Evolutionary conservation across 2,113 vertebrate species (phyloP), one percentile per base, ranked within the genome.

Genomic region (Periophthalmus modestus): DNA sequence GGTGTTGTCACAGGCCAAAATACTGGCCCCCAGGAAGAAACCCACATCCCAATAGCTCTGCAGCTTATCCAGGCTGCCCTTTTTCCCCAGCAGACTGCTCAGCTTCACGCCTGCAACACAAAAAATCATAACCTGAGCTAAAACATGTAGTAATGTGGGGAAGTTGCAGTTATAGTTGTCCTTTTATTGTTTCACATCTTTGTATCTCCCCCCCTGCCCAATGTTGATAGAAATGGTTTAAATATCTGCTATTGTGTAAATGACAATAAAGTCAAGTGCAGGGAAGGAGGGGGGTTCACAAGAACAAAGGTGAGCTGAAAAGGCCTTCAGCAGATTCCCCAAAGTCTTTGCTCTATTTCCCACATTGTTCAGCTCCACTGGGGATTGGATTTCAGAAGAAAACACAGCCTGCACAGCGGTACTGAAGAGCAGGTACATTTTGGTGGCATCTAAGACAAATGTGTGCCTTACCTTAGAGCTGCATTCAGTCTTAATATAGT

Each of bases 31-130:
- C 81, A 99, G 89, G 87, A 98, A 99, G 93, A 97, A 98, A 68
- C 98, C 98, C 62, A 99, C 98, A 87, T 99, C 98, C 98, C 97
- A 99, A 92, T 98, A 99, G 88, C 97, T 99, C 92, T 98, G 97
- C 65, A 99, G 94, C 81, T 98, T 98, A 89, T 99, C 98, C 92
- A 99, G 86, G 81, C 96, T 98, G 79, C 98, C 98, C 70, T 98
- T 98, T 87, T 97, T 99, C 69, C 98, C 98, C 84, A 99, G 88
- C 28, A 99, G 95, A 83, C 97, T 98, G 90, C 97, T 99, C 82
- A 99, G 93, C 89, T 99, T 99, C 85, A 99, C 96, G 11, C 98
- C 98, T 99, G 90, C 36, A 69, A 81, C 62, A 72, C 69, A 80
- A 73, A 46, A 14, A 1, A 43, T 52, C 39, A 66, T 6, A n/a